Conservation (phyloP, 2,113 vertebrate species). For the Tauraco erythrolophus region DNA sequence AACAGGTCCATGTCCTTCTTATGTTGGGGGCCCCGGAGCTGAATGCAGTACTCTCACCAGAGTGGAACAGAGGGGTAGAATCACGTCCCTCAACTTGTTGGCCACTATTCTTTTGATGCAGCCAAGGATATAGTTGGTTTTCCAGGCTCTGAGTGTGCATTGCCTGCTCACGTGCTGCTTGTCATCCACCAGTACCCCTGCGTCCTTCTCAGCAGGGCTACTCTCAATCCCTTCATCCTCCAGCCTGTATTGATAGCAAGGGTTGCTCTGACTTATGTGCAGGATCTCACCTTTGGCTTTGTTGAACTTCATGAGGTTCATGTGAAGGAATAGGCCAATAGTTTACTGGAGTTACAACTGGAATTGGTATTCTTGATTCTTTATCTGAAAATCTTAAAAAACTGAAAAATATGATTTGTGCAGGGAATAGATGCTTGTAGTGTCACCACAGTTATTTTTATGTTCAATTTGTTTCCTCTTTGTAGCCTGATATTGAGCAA, state of each 20-base stretch:
- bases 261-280: accelerated
- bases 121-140: accelerated
- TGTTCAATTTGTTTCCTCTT: background rate
- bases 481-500: background rate
- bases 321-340: background rate
- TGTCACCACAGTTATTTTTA: background rate
- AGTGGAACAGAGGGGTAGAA: background rate
- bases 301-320: background rate
- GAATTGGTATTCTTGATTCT: background rate
- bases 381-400: background rate
- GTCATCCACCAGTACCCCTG: accelerated
- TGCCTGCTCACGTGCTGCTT: accelerated
- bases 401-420: background rate
- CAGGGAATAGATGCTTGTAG: background rate
- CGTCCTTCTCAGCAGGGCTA: accelerated
- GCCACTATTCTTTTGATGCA: accelerated
- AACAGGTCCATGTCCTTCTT: accelerated
- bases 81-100: background rate
- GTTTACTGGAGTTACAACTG: background rate
- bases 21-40: background rate
- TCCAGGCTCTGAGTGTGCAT: accelerated
- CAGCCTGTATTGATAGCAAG: background rate
- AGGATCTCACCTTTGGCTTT: background rate
- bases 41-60: background rate
- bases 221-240: background rate